Evolutionary conservation across 2,113 vertebrate species (phyloP).

Genomic region (Caloenas nicobarica): DNA sequence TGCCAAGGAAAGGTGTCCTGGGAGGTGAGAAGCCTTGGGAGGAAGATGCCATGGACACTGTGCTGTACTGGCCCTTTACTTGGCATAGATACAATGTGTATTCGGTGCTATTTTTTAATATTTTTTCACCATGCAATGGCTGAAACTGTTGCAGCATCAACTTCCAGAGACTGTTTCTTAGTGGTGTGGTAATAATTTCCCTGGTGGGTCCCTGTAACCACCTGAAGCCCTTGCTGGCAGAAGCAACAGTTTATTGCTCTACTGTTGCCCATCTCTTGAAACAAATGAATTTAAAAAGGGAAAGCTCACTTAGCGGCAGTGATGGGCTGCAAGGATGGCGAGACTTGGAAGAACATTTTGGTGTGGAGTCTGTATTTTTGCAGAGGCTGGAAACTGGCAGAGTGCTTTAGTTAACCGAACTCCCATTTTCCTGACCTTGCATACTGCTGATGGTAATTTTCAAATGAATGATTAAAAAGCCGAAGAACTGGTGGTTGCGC

Average conservation of each 20-base stretch:
- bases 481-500: not conserved
- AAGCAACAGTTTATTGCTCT: not conserved
- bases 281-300: not conserved
- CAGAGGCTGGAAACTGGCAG: not conserved
- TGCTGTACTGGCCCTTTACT: not conserved
- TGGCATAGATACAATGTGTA: not conserved
- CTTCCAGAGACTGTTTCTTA: not conserved
- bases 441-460: not conserved
- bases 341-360: not conserved
- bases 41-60: fast-evolving
- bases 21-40: not conserved
- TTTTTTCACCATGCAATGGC: too few relatives aligned
- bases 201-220: not conserved
- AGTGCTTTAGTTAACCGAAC: not conserved
- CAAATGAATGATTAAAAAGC: not conserved
- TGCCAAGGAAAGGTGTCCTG: not conserved
- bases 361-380: not conserved
- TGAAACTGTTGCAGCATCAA: not conserved
- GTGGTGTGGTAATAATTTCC: fast-evolving
- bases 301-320: fast-evolving
- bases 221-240: not conserved
- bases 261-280: not conserved
- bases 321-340: not conserved
- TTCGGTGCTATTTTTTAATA: not conserved
- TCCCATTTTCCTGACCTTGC: not conserved